These are phyloP conservation scores for Corythornis cristatus DNA, from an alignment of 2,113 vertebrate genomes.

Conservation along the genomic window DNA sequence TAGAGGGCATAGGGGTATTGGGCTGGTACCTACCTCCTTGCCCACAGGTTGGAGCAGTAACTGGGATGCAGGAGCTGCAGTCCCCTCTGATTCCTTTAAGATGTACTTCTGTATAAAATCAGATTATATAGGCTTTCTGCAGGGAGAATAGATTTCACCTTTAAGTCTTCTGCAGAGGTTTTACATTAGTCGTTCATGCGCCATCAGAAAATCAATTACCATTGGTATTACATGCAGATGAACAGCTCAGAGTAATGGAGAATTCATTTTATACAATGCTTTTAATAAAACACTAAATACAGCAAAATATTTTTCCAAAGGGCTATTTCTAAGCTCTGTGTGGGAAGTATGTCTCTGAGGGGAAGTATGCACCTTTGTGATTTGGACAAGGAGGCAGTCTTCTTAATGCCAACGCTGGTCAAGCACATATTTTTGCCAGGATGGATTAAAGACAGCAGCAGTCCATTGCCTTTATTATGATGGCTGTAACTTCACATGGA, in stretches of 20 bases:
- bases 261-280: conserved; percentile 66
- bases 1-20: not conserved
- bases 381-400: not conserved
- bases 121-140: conserved; percentile 10
- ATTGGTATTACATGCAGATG: conserved; percentile 43
- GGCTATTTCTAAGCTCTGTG: conserved; percentile 62
- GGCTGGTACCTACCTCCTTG: not conserved
- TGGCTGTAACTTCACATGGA: not conserved
- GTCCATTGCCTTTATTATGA: not conserved
- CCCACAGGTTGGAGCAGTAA: not conserved
- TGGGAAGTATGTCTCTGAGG: conserved; percentile 12
- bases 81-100: not conserved
- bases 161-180: conserved; percentile 34
- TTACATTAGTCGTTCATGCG: conserved; percentile 47
- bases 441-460: not conserved
- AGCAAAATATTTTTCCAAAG: conserved; percentile 69
- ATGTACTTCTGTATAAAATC: not conserved
- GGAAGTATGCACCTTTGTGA: conserved; percentile 33
- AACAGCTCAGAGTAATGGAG: conserved; percentile 43
- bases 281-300: conserved; percentile 70
- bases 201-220: conserved; percentile 61
- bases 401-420: not conserved
- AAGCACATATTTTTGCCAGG: not conserved
- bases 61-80: not conserved
- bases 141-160: conserved; percentile 46